Evolutionary conservation across 2,113 vertebrate species (phyloP), one percentile per base, ranked within the genome.

Genomic region (Entosphenus tridentatus): DNA sequence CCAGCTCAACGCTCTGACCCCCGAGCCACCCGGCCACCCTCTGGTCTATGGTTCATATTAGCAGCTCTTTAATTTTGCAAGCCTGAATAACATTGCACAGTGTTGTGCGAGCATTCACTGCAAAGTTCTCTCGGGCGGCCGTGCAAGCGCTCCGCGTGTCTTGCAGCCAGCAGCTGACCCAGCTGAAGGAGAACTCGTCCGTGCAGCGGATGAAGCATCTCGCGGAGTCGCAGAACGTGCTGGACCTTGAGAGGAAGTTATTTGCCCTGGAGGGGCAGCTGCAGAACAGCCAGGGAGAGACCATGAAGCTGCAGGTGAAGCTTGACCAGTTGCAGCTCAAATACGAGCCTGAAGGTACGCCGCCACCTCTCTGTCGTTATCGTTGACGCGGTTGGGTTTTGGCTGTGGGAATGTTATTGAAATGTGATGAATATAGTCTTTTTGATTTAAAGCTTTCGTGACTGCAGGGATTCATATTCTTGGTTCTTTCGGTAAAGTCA

Each of bases 191-290:
- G 11, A 89, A 97, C 72, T 77, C 95, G 2, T 93, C 88, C 39
- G 77, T 89, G 70, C 86, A 95, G 74, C 82, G 88, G 73, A 93
- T 93, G 87, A 95, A 93, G 75, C 82, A 87, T 70, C 76, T 97
- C 57, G 84, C 86, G 57, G 92, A 97, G 77, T 96, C 89, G 75
- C 89, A 97, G n/a, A 81, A 86, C 71, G 83, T 86, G 65, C 77
- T 97, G 72, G 86, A 90, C 71, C 76, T 95, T 76, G 91, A 96
- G 75, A 82, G 89, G 76, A 97, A 95, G 69, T 84, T 97, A 55
- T 96, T 86, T 75, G 74, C 78, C 2, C 81, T 78, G 16, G 89
- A 93, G 71, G 83, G 84, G 56, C 75, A 79, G 67, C 81, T 89
- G 69, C 88, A 89, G 69, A 77, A 84, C 76, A 85, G 76, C 71